These are phyloP conservation scores for Melieria crassipennis DNA, from an alignment of 2,888 invertebrate genomes.

Conservation along the genomic window DNA sequence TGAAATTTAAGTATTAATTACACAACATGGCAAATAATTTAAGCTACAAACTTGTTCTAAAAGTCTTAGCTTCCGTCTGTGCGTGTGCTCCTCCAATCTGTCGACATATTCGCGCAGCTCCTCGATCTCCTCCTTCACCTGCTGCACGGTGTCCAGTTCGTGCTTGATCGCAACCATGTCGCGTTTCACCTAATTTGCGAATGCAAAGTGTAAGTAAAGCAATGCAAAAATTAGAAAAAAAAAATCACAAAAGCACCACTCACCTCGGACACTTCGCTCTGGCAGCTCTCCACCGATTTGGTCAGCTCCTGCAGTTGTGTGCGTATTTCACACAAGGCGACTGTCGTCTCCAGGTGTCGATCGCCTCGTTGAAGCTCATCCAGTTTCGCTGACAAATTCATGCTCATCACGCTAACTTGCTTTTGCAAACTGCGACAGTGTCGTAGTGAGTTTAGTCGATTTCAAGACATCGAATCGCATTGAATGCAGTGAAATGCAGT, in stretches of 20 bases:
- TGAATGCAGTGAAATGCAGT: constrained; percentile 35
- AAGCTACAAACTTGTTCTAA: constrained; percentile 84
- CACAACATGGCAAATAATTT: constrained; percentile 67
- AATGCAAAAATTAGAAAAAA: background rate
- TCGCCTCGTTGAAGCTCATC: constrained; percentile 92
- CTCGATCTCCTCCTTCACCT: constrained; percentile 94
- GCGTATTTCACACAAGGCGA: constrained; percentile 92
- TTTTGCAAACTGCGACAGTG: constrained; percentile 83
- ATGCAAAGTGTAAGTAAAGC: too few species aligned
- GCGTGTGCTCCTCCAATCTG: constrained; percentile 89
- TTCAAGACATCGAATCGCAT: background rate
- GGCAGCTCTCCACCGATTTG: constrained; percentile 94
- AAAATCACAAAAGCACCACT: constrained; percentile 41
- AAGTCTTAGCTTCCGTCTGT: constrained; percentile 87
- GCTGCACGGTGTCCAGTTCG: constrained; percentile 92
- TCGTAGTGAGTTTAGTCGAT: constrained; percentile 30
- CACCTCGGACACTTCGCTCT: constrained; percentile 90
- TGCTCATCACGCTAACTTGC: constrained; percentile 98
- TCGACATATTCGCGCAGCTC: constrained; percentile 92
- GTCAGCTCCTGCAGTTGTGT: constrained; percentile 92
- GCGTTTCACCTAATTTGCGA: constrained; percentile 76
- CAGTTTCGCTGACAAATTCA: constrained; percentile 93
- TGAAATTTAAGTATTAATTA: constrained; percentile 59
- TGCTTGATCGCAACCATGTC: constrained; percentile 96
- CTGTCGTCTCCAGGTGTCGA: constrained; percentile 91